Evolutionary conservation across 2,888 invertebrate genomes (phyloP), one percentile per base, ranked within the genome.

Genomic region (Barypeithes pellucidus): DNA sequence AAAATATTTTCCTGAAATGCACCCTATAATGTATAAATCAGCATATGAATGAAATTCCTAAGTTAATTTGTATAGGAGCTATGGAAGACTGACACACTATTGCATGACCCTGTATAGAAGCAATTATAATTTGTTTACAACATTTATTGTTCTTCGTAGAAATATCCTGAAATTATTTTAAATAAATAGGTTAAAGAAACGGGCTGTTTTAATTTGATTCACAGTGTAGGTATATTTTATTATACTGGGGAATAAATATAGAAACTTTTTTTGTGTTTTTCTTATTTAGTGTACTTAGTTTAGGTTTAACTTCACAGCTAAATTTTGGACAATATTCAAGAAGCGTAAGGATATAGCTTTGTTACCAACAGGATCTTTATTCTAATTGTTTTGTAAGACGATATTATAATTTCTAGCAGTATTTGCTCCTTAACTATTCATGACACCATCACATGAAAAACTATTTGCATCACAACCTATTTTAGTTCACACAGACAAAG

Each of bases 191-290:
- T n/a, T n/a, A n/a, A n/a, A n/a, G n/a, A n/a, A n/a, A n/a, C n/a
- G n/a, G n/a, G n/a, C n/a, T n/a, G n/a, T n/a, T n/a, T n/a, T n/a
- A n/a, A n/a, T n/a, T n/a, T n/a, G n/a, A n/a, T n/a, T n/a, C n/a
- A n/a, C n/a, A 62, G 14, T 62, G 24, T 45, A 62, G 62, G 62
- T 33, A 47, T 62, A 14, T 45, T 60, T 60, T 41, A 60, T 39
- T 24, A 41, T 14, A 60, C 3, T 61, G 24, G 11, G 16, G 41
- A 43, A 45, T 45, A 45, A 59, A 20, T 43, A 60, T 60, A 39
- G 20, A 16, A 36, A 57, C 41, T 67, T 60, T 67, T 24, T 61
- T 41, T 60, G 60, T 41, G 22, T 60, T 29, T 61, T 43, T 61
- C 41, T 24, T 22, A 18, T 39, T 59, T 61, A 61, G 29, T 61